Evolutionary conservation across 2,113 vertebrate genomes (phyloP), one percentile per base, ranked within the genome.

Genomic region (Xiphophorus hellerii): DNA sequence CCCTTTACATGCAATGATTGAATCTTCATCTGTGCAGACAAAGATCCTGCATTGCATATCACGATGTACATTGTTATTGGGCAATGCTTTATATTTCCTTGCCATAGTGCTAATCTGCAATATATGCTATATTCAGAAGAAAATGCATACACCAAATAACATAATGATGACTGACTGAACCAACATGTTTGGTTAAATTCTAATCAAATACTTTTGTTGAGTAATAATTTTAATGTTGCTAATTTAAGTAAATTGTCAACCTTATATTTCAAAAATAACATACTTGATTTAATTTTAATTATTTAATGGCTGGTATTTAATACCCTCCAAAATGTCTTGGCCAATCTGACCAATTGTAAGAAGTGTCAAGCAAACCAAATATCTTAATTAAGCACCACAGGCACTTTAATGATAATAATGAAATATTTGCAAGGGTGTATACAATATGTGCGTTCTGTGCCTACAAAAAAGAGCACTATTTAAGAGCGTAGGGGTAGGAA

Each of bases 391-490:
- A 62, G 22, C 39, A 28, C 17, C 31, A 51, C 61, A 67, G 69
- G 73, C 27, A 70, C 39, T 71, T 27, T 8, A 60, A 31, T 2
- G 25, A 69, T 33, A 3, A 70, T 62, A 73, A 44, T 69, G 37
- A 58, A 70, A 73, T 11, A 33, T 63, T 65, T 77, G 0, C 78
- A 61, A 35, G 62, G 54, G 22, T 31, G 17, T 69, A 25, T 69
- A 1, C 66, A 78, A 42, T 78, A 69, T 51, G 28, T 65, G 71
- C 61, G 42, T 76, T 79, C 73, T 83, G 81, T 82, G 84, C 81
- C 78, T 81, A 66, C 61, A 62, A 42, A 82, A 84, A 68, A 48
- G 48, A 76, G 77, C 83, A 88, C 78, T 79, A 90, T 88, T 90
- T 69, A 73, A 73, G 54, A 80, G 22, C 73, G 88, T 82, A 76